A percentile compares a stretch with the other conserved stretches of the same genome.
These are phyloP conservation scores for Cheilosia pagana DNA, from an alignment of 2,888 invertebrate species.

Conservation along the genomic window DNA sequence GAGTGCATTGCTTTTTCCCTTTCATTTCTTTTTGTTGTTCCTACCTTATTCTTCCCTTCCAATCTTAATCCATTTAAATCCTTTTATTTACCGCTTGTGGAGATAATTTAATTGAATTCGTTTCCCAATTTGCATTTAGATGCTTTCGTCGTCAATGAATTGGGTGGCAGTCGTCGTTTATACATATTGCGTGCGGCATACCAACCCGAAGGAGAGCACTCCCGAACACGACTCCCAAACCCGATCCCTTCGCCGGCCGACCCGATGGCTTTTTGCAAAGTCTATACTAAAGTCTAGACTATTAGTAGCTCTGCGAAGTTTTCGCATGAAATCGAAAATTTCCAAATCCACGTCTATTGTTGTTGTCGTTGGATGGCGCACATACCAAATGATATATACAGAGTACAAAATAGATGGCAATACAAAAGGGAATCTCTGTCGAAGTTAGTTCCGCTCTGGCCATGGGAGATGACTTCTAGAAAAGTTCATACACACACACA, in stretches of 20 bases:
- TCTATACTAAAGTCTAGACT: slow-evolving; percentile 63
- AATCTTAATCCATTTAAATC: slow-evolving; percentile 55
- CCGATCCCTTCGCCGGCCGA: no score
- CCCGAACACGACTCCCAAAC: neutral
- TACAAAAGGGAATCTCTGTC: slow-evolving; percentile 39
- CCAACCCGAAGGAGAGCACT: slow-evolving; percentile 1
- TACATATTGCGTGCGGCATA: slow-evolving; percentile 19
- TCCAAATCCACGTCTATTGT: slow-evolving; percentile 52
- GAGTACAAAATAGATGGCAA: slow-evolving; percentile 32
- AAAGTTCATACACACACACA: slow-evolving; percentile 33
- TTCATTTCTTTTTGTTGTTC: neutral
- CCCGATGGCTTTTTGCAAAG: slow-evolving; percentile 35
- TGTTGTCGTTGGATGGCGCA: slow-evolving; percentile 12
- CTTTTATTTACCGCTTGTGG: slow-evolving; percentile 61
- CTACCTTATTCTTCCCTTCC: slow-evolving; percentile 25
- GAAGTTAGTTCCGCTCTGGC: slow-evolving; percentile 33
- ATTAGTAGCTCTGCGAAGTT: slow-evolving; percentile 50
- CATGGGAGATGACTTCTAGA: slow-evolving; percentile 37
- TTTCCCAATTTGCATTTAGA: slow-evolving; percentile 64
- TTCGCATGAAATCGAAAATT: slow-evolving; percentile 68
- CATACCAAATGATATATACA: slow-evolving; percentile 31
- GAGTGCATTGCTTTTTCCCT: neutral
- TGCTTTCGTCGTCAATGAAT: slow-evolving; percentile 46
- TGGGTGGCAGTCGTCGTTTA: slow-evolving; percentile 10
- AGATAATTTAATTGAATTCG: slow-evolving; percentile 62